Evolutionary conservation across 2,113 vertebrate genomes (phyloP).

Genomic region (Morphnarchus princeps): DNA sequence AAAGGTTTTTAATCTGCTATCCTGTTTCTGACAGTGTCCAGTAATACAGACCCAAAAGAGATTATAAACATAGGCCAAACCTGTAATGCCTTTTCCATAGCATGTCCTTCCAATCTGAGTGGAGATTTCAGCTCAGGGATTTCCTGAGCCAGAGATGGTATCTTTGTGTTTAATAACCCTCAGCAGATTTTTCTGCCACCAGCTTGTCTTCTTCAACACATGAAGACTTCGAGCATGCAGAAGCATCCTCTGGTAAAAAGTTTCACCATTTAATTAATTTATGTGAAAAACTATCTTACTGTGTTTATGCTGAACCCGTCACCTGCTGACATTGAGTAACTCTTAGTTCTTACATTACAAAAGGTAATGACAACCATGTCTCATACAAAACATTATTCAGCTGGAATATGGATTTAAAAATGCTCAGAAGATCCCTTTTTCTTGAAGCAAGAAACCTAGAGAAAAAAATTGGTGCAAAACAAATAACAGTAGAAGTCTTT

Average conservation of each 20-base stretch:
- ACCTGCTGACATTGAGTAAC: neutral
- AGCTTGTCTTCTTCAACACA: neutral
- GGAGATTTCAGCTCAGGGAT: neutral
- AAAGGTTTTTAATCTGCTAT: neutral
- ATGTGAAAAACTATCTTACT: neutral
- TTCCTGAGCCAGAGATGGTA: neutral
- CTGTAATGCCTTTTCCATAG: neutral
- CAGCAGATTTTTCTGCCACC: neutral
- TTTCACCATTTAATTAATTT: neutral
- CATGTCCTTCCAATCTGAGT: neutral
- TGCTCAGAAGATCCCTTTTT: neutral
- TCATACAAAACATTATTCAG: neutral
- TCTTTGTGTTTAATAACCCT: neutral
- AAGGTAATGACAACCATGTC: neutral
- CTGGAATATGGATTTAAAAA: neutral
- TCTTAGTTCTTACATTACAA: neutral
- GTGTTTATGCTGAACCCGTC: neutral
- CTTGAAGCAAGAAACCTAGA: neutral
- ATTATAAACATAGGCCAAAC: neutral
- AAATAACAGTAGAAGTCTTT: neutral
- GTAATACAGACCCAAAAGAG: neutral
- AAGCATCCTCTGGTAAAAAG: neutral
- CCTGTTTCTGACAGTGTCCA: neutral
- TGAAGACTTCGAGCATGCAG: neutral
- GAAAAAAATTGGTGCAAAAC: neutral